A percentile compares a stretch with the other conserved stretches of the same genome.
Conservation (phyloP, 2,113 vertebrate genomes). For the Laterallus jamaicensis region DNA sequence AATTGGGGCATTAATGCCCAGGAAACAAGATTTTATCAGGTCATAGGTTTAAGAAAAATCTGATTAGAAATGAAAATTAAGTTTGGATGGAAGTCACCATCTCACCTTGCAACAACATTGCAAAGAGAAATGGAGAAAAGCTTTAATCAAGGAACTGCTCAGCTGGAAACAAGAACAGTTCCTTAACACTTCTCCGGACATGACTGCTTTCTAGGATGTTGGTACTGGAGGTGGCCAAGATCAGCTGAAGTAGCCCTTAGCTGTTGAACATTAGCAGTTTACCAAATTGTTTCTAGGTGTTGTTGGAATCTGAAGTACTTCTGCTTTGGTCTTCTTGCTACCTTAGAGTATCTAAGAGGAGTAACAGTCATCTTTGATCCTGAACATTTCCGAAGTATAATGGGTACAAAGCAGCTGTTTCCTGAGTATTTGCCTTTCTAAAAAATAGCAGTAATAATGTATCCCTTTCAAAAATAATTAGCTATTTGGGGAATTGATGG, state of each 20-base stretch:
- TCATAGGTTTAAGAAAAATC: not conserved
- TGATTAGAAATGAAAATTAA: not conserved
- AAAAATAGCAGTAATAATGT: not conserved
- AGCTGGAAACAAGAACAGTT: not conserved
- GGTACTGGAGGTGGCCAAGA: not conserved
- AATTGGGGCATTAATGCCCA: not conserved
- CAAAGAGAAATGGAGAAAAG: not conserved
- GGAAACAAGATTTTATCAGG: not conserved
- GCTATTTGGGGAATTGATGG: slow-evolving; percentile 38
- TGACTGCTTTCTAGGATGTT: not conserved
- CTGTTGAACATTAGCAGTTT: not conserved
- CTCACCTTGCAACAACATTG: not conserved
- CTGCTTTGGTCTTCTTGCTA: not conserved
- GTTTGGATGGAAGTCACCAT: not conserved
- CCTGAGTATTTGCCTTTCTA: not conserved
- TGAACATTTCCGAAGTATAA: not conserved
- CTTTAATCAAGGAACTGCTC: not conserved
- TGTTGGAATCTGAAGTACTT: not conserved
- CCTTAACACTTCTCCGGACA: not conserved
- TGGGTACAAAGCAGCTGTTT: not conserved
- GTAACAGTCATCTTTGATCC: not conserved
- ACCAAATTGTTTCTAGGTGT: not conserved
- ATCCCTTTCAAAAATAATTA: slow-evolving; percentile 54
- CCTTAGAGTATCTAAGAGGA: not conserved
- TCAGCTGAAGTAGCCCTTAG: not conserved